phyloP scores from a whole-genome alignment of 2,113 vertebrate species.

The Erpornis zantholeuca region DNA sequence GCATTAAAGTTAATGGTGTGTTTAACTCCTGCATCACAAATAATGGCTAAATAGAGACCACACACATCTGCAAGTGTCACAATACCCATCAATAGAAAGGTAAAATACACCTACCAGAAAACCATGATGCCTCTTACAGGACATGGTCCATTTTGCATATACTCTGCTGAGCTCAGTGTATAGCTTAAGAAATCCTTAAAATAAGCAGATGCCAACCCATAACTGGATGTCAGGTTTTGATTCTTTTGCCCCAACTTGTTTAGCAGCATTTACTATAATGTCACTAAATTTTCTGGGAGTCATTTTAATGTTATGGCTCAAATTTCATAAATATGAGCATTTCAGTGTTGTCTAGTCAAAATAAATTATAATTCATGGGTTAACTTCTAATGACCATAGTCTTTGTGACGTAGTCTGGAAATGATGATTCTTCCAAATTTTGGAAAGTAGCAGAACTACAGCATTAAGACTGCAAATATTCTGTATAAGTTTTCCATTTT shows the following conservation, averaged over 20 bases:
- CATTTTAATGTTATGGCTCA: neutral
- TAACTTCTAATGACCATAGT: fast-evolving
- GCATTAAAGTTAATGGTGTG: neutral
- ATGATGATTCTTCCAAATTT: neutral
- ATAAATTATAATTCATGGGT: neutral
- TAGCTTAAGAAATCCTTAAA: neutral
- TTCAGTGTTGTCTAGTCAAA: neutral
- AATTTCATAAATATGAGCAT: neutral
- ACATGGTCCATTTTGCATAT: neutral
- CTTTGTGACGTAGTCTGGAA: neutral
- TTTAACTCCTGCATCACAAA: neutral
- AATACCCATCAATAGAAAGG: fast-evolving
- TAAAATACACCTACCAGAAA: neutral
- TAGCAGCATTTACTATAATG: neutral
- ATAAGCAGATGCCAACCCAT: fast-evolving
- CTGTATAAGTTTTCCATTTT: neutral
- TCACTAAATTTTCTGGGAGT: neutral
- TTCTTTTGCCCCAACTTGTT: neutral
- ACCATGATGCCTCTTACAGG: neutral
- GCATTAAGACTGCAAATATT: neutral
- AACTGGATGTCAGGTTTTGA: neutral
- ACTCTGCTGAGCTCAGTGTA: neutral
- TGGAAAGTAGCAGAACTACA: neutral
- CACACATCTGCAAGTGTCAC: neutral
- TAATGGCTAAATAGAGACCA: neutral